Conservation (phyloP, 2,113 vertebrate genomes). For the Cyphomyrus discorhynchus region DNA sequence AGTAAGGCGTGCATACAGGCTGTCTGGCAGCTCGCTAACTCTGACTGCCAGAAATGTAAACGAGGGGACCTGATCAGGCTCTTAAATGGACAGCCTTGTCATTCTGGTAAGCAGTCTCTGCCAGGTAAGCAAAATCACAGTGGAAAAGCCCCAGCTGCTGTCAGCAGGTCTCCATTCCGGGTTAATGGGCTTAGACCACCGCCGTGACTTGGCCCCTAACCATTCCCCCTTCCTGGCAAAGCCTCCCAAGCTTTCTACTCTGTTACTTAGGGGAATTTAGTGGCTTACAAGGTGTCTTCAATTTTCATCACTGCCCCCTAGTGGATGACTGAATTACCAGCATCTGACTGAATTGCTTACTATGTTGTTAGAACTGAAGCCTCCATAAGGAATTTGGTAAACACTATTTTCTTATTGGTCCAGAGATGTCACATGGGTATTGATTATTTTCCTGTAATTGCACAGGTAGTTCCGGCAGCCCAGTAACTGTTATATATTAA, state of each 20-base stretch:
- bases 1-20: neutral
- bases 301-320: neutral
- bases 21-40: neutral
- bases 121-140: neutral
- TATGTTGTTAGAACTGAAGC: neutral
- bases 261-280: neutral
- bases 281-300: neutral
- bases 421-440: neutral
- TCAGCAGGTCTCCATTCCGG: neutral
- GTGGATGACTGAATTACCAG: neutral
- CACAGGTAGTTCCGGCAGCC: neutral
- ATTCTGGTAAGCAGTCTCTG: neutral
- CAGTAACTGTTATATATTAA: too few relatives aligned
- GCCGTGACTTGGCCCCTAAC: neutral
- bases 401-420: neutral
- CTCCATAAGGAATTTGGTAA: neutral
- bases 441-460: neutral
- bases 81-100: slow-evolving; percentile 12
- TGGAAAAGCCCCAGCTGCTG: neutral
- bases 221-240: neutral
- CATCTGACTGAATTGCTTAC: neutral
- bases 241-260: neutral
- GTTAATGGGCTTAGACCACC: neutral
- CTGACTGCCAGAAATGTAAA: slow-evolving; percentile 20
- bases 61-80: neutral